A percentile compares a stretch with the other conserved stretches of the same genome.
phyloP scores from a whole-genome alignment of 1,140 invertebrate species.

The Platyura marginata region DNA sequence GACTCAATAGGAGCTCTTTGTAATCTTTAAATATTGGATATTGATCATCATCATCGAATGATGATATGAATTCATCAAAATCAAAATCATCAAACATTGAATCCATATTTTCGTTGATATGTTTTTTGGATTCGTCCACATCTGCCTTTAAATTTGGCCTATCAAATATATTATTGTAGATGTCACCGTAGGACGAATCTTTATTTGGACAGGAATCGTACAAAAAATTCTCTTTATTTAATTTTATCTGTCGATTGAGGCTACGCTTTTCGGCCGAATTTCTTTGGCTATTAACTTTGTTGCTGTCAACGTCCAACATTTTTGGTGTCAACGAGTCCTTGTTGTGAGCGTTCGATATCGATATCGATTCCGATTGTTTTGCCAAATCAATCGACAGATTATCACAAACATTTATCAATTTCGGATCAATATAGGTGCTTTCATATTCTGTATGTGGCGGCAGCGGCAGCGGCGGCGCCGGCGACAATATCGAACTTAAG shows the following conservation, averaged over 20 bases:
- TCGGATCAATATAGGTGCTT: constrained; percentile 16
- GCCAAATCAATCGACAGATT: constrained; percentile 13
- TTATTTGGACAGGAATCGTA: constrained; percentile 19
- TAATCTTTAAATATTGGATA: constrained; percentile 23
- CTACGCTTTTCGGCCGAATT: constrained; percentile 14
- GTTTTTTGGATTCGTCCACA: no score
- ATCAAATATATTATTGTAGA: not conserved
- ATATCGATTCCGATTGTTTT: not conserved
- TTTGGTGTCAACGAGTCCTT: not conserved
- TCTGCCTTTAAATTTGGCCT: not conserved
- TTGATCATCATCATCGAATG: constrained; percentile 27
- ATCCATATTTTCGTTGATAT: not conserved
- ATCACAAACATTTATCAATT: constrained; percentile 22
- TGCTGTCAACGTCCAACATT: not conserved
- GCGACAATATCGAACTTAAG: not conserved
- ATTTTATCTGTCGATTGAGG: constrained; percentile 19
- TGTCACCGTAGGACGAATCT: constrained; percentile 3
- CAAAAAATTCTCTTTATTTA: constrained; percentile 22
- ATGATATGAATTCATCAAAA: constrained; percentile 31
- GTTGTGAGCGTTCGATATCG: not conserved
- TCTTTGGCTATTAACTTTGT: not conserved
- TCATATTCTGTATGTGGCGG: not conserved
- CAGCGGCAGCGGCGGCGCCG: not conserved
- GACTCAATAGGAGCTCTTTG: constrained; percentile 21
- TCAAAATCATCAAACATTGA: constrained; percentile 21